A percentile compares a stretch with the other conserved stretches of the same genome.
These are phyloP conservation scores for Netelia fuscicornis DNA, from an alignment of 2,888 invertebrate genomes.

Conservation along the genomic window DNA sequence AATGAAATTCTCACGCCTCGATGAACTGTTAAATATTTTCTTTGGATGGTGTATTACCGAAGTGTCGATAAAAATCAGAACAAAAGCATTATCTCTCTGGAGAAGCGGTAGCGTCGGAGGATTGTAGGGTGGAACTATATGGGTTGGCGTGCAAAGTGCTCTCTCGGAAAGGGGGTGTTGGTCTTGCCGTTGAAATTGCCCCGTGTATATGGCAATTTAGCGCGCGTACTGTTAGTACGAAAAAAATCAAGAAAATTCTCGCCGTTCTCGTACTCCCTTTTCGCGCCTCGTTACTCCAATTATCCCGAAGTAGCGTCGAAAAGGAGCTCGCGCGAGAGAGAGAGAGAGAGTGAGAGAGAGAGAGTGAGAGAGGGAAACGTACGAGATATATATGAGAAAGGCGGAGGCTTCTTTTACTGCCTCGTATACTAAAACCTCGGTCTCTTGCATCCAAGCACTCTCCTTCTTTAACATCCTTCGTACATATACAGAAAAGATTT, in stretches of 20 bases:
- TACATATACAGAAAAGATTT: conserved; percentile 46
- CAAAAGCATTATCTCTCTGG: not conserved
- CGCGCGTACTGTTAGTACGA: conserved; percentile 35
- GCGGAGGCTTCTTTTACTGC: conserved; percentile 58
- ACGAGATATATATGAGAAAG: not conserved
- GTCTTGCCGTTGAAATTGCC: conserved; percentile 52
- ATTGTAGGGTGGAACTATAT: conserved; percentile 42
- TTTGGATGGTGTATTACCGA: not conserved
- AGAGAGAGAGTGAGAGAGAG: conserved; percentile 28
- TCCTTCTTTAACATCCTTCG: conserved; percentile 21
- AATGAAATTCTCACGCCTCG: too few relatives aligned
- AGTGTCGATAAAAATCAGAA: not conserved
- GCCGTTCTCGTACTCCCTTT: conserved; percentile 39
- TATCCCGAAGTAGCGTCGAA: conserved; percentile 43
- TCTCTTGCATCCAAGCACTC: conserved; percentile 39
- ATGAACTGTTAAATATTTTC: too few relatives aligned
- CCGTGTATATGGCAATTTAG: conserved; percentile 55
- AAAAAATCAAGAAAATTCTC: conserved; percentile 57
- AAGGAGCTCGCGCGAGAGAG: not conserved
- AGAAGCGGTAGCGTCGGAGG: not conserved
- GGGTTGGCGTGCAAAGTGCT: conserved; percentile 31
- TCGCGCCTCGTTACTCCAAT: conserved; percentile 68
- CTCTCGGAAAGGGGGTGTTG: conserved; percentile 31
- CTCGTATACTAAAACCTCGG: conserved; percentile 48
- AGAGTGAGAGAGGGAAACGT: conserved; percentile 19